Evolutionary conservation across 64 coral and sea anemone genomes (phyloP).

Genomic region (Montipora capricornis): DNA sequence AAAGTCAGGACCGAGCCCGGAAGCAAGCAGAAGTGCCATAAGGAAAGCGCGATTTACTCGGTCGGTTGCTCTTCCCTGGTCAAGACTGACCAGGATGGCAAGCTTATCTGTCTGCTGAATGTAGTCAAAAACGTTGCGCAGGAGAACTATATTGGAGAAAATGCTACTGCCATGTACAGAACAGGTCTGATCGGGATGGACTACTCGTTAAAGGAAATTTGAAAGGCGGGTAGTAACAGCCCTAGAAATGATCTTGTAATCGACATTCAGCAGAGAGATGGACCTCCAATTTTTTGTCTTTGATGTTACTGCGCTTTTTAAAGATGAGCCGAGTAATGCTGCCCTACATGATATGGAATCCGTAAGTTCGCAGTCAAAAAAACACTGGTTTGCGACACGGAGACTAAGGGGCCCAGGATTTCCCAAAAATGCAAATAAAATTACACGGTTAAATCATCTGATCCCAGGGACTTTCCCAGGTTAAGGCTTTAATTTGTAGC

Average conservation of each 20-base stretch:
- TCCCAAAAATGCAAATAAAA: conserved; percentile 44
- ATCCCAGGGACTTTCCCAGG: neutral
- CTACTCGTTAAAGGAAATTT: neutral
- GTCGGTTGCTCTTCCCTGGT: conserved; percentile 9
- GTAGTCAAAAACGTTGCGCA: neutral
- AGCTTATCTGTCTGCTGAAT: neutral
- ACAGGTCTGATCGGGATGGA: conserved; percentile 10
- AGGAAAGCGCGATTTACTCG: neutral
- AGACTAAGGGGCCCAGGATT: neutral
- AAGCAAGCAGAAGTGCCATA: neutral
- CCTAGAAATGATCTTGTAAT: conserved; percentile 31
- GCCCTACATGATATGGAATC: neutral
- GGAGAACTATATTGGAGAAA: neutral
- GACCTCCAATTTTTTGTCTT: conserved; percentile 25
- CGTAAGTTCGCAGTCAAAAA: too few relatives aligned
- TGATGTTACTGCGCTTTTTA: conserved; percentile 19
- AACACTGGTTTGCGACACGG: too few relatives aligned
- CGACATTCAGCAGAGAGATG: conserved; percentile 22
- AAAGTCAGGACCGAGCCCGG: neutral
- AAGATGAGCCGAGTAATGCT: neutral
- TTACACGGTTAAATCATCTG: conserved; percentile 4
- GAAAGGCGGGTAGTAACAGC: neutral
- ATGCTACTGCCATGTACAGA: conserved; percentile 7
- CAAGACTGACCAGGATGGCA: neutral
- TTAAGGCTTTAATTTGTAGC: neutral